A percentile compares a stretch with the other conserved stretches of the same genome.
Evolutionary conservation across 2,888 invertebrate genomes (phyloP).

Genomic region (Drosophila antonietae): DNA sequence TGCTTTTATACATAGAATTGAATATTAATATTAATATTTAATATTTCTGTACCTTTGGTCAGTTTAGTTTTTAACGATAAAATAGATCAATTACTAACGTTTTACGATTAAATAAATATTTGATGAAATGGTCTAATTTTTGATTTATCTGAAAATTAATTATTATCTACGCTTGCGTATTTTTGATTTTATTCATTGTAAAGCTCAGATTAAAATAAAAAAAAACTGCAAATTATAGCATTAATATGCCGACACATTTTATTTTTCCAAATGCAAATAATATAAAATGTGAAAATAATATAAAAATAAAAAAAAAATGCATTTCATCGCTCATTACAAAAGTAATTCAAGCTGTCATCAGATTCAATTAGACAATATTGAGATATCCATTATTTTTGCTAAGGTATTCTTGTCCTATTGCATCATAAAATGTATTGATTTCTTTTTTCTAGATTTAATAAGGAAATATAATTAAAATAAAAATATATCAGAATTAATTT

Average conservation of each 20-base stretch:
- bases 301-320: not conserved
- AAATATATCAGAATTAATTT: no score
- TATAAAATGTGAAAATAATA: not conserved
- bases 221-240: not conserved
- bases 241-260: not conserved
- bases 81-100: no score
- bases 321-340: not conserved
- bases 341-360: not conserved
- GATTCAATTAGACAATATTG: not conserved
- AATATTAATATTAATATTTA: no score
- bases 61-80: no score
- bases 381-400: not conserved
- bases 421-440: no score
- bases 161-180: not conserved
- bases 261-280: not conserved
- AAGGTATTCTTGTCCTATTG: no score
- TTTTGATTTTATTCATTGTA: not conserved
- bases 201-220: not conserved
- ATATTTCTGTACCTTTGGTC: no score
- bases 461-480: no score
- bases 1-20: no score
- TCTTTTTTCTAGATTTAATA: not conserved
- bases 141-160: not conserved
- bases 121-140: no score
- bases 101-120: no score